Conservation (phyloP, 1,140 invertebrate species). For the Drosophila lacertosa region DNA sequence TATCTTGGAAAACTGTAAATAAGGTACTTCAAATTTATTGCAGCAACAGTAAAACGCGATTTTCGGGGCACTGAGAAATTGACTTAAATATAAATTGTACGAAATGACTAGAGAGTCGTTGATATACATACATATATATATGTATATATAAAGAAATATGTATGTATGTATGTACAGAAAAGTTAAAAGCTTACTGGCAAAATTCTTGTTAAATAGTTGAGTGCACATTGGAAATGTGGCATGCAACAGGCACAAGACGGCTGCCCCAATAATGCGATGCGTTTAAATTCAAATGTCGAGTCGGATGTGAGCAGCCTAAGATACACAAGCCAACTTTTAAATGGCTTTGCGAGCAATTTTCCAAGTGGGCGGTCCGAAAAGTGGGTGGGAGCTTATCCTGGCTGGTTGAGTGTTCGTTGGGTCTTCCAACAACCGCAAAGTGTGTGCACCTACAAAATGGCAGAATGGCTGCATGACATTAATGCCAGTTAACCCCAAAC, state of each 20-base stretch:
- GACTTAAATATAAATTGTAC: constrained; percentile 16
- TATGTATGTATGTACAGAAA: not conserved
- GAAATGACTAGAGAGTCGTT: constrained; percentile 25
- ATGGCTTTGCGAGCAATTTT: constrained; percentile 62
- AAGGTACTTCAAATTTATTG: constrained; percentile 13
- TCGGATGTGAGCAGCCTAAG: constrained; percentile 23
- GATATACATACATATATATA: not conserved
- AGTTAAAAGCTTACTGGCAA: not conserved
- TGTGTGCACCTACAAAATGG: constrained; percentile 56
- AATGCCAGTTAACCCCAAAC: constrained; percentile 79
- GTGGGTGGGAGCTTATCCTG: not conserved
- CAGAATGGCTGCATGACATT: constrained; percentile 67
- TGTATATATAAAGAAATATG: too few relatives aligned
- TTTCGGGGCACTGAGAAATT: not conserved
- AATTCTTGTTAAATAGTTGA: constrained; percentile 32
- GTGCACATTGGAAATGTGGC: constrained; percentile 13
- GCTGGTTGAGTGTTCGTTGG: not conserved
- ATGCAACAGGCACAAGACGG: constrained; percentile 33
- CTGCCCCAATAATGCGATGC: constrained; percentile 20
- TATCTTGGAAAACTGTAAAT: not conserved
- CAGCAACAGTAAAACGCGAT: not conserved
- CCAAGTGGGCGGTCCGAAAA: constrained; percentile 31
- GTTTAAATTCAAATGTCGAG: constrained; percentile 34
- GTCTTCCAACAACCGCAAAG: constrained; percentile 54
- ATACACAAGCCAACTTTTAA: constrained; percentile 45